phyloP scores from a whole-genome alignment of 2,113 vertebrate genomes.

The Orycteropus afer region DNA sequence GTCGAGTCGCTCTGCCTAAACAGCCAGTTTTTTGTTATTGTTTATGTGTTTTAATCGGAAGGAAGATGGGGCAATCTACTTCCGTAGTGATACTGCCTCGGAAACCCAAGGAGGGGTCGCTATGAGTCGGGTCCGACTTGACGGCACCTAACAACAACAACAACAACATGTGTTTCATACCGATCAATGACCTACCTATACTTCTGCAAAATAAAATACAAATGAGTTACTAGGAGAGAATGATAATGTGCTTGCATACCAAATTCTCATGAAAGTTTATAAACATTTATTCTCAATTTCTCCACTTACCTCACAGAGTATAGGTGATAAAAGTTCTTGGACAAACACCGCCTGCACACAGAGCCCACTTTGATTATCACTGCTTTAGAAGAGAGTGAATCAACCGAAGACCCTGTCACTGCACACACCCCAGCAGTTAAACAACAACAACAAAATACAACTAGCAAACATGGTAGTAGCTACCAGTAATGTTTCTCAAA shows the following conservation, averaged over 20 bases:
- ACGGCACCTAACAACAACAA: too few species aligned
- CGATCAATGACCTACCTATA: background rate
- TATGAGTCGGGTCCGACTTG: too few species aligned
- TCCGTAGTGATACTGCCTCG: too few species aligned
- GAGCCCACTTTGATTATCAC: background rate
- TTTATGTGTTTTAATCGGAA: background rate
- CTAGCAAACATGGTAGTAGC: rapidly evolving
- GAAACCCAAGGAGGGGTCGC: too few species aligned
- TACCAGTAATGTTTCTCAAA: background rate
- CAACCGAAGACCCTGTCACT: background rate
- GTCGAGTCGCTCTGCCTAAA: too few species aligned
- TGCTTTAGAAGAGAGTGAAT: background rate
- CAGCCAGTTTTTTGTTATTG: background rate
- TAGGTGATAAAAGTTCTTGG: background rate
- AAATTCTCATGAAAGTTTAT: background rate
- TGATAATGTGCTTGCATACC: background rate
- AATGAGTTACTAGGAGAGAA: background rate
- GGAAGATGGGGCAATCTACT: too few species aligned
- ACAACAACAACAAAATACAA: background rate
- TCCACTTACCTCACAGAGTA: background rate
- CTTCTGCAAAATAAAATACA: background rate
- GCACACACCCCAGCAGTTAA: background rate
- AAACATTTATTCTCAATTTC: background rate
- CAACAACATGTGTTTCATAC: background rate
- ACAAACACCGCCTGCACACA: background rate